These are phyloP conservation scores for Pseudolaguvia tuberculata DNA, from an alignment of 2,113 vertebrate species.

Conservation along the genomic window DNA sequence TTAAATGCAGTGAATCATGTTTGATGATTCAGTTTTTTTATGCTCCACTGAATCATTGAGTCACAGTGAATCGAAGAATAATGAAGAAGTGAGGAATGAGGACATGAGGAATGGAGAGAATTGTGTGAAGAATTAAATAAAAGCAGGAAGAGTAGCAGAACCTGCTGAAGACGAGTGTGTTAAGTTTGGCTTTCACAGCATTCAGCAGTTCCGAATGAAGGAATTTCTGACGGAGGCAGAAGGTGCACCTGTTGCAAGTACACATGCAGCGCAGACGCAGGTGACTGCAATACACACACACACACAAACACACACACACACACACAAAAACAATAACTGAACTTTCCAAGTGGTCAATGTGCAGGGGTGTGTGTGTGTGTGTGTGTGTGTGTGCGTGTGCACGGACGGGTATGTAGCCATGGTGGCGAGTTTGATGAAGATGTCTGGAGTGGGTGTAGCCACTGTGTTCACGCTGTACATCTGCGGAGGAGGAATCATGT, in stretches of 20 bases:
- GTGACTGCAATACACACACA: conserved; percentile 86
- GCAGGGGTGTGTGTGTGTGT: background rate
- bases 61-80: too few species aligned
- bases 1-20: background rate
- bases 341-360: background rate
- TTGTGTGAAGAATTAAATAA: conserved; percentile 50
- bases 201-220: conserved; percentile 98
- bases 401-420: conserved; percentile 99
- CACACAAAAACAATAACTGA: conserved; percentile 49
- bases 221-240: conserved; percentile 99
- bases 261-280: conserved; percentile 98
- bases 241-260: too few species aligned
- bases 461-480: conserved; percentile 86
- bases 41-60: too few species aligned
- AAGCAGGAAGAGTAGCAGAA: conserved; percentile 58
- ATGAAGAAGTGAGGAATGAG: background rate
- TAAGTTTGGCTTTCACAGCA: conserved; percentile 98
- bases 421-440: conserved; percentile 91
- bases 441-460: conserved; percentile 80
- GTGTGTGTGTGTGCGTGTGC: conserved; percentile 29
- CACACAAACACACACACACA: too few species aligned
- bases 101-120: background rate
- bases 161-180: conserved; percentile 95
- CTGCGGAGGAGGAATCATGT: conserved; percentile 96
- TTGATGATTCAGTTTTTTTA: too few species aligned